Evolutionary conservation across 1,140 invertebrate genomes (phyloP), one percentile per base, ranked within the genome.

Genomic region (Drepana arcuata): DNA sequence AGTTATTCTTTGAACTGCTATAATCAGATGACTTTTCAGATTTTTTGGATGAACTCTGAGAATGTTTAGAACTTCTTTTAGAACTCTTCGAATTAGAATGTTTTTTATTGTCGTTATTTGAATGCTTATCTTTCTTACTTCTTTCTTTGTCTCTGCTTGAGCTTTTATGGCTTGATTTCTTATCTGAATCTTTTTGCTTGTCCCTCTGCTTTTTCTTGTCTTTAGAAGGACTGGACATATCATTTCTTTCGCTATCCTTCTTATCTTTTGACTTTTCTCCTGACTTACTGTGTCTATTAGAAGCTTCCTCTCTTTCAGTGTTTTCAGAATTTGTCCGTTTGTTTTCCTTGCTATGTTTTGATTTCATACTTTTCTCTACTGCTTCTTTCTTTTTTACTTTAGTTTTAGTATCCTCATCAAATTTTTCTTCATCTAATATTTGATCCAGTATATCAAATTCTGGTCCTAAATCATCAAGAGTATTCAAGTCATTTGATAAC

Each of bases 361-460:
- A 10, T 41, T 32, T 47, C 40, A 14, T 10, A 16, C 14, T 9
- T 29, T n/a, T 6, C 10, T 26, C n/a, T n/a, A 9, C 9, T 5
- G 4, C 18, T 5, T 5, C 18, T 5, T 21, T 9, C 9, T 26
- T 10, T 26, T 26, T 26, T 43, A 41, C 33, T 34, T 44, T 62
- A 36, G 23, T 28, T 43, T 40, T 55, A 42, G 23, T 16, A 42
- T 63, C 51, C 34, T 56, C 41, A 31, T 40, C 48, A 29, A 33
- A 18, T 48, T 73, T 82, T 60, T 84, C 81, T 63, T 85, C 81
- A 63, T 82, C 70, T 42, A 85, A 55, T 48, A 85, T 84, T 65
- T 84, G 75, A 45, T 71, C 81, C 40, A 84, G 58, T 13, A 84
- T 79, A 58, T 84, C 81, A 73, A 84, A 84, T 46, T 85, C 81